Evolutionary conservation across 2,888 invertebrate genomes (phyloP), one percentile per base, ranked within the genome.

Genomic region (Agriopis aurantiaria): DNA sequence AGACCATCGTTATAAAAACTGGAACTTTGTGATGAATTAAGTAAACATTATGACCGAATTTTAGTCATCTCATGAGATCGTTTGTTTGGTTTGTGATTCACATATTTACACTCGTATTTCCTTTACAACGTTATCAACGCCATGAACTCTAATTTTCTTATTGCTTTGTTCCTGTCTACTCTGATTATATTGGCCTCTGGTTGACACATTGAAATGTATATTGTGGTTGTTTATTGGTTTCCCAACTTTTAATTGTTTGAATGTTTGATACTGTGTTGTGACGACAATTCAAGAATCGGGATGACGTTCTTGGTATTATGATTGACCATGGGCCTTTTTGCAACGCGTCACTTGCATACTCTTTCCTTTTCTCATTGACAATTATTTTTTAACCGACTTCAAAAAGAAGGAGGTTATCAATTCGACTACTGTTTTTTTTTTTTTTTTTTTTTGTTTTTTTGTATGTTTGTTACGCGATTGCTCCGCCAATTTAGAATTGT

Each of bases 251-350:
- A 12, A 11, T 45, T 33, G 1, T 40, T 40, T 0, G 40, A 11
- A 17, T 33, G 1, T 40, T 40, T 0, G 40, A 11, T 52, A n/a
- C 40, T 53, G 7, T 48, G 48, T 58, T 58, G 58, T 58, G 46
- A 46, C 58, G 33, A 12, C 23, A 45, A 23, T 46, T 45, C n/a
- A 23, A 57, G 9, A 43, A 33, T 46, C 58, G 1, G 43, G 4
- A 60, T 62, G 61, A 62, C 61, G 61, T 52, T 41, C 5, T 11
- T 1, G 8, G 52, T 62, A 52, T 52, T 52, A 52, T 57, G 1
- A 43, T 43, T 11, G 52, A 52, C 61, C 49, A 52, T 61, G 43
- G 61, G 52, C 9, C n/a, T 52, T 62, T 60, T 62, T 52, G 61
- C 51, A 45, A 43, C 52, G 61, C 52, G 17, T 62, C 61, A 62